Evolutionary conservation across 1,140 invertebrate species (phyloP).

Genomic region (Drosophila tristis): DNA sequence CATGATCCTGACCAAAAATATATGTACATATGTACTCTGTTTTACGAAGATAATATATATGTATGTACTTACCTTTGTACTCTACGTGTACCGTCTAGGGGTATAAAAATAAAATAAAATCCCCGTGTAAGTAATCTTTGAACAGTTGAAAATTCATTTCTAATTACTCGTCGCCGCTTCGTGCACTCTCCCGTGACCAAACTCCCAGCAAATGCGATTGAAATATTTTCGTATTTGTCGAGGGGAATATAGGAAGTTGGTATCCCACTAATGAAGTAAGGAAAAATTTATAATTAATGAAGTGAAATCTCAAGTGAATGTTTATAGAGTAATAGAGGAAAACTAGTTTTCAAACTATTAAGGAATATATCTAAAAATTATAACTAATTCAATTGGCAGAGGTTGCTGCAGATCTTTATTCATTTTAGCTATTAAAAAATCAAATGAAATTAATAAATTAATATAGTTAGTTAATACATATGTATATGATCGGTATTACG

Average conservation of each 20-base stretch:
- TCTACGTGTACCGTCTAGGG: neutral
- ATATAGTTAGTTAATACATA: too few species aligned
- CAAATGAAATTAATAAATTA: neutral
- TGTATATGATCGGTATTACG: neutral
- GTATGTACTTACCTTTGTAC: conserved; percentile 3
- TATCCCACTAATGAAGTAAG: conserved; percentile 29
- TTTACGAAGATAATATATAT: neutral
- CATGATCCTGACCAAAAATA: too few species aligned
- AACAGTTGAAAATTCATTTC: conserved; percentile 35
- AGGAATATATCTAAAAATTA: too few species aligned
- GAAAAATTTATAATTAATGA: conserved; percentile 43
- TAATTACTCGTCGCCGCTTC: conserved; percentile 37
- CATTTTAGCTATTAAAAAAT: neutral
- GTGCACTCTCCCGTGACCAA: conserved; percentile 60
- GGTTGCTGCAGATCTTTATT: neutral
- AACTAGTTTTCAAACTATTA: neutral
- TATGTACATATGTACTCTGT: neutral
- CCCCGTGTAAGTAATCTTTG: conserved; percentile 36
- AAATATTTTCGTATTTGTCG: conserved; percentile 23
- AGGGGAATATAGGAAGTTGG: conserved; percentile 41
- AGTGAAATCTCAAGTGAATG: conserved; percentile 25
- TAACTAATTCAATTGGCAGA: too few species aligned
- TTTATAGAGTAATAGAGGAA: conserved; percentile 1
- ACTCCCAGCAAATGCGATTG: conserved; percentile 34
- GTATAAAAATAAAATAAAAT: conserved; percentile 40